Conservation (phyloP, 2,113 vertebrate genomes). For the Alligator mississippiensis region DNA sequence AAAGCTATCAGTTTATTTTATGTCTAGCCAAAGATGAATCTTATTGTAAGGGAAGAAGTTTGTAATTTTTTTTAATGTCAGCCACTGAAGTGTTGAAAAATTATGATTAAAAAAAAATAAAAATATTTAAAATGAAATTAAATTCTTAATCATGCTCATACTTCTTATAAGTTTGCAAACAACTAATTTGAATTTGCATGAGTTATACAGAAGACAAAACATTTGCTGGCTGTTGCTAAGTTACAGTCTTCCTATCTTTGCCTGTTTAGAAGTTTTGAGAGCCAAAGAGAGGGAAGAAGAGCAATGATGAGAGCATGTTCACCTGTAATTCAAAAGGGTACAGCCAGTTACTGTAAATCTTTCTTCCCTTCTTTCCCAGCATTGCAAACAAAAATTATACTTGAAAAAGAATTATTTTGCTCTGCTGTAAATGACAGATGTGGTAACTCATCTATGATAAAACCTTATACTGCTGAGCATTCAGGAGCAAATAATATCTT, state of each 20-base stretch:
- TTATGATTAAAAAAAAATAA: not conserved
- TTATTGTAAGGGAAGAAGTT: not conserved
- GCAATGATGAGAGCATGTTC: not conserved
- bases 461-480: not conserved
- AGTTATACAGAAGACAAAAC: not conserved
- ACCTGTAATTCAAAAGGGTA: not conserved
- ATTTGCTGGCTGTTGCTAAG: constrained; percentile 22
- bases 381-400: not conserved
- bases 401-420: constrained; percentile 34
- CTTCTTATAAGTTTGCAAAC: constrained; percentile 7
- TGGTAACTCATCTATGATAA: constrained; percentile 4
- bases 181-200: not conserved
- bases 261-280: constrained; percentile 10
- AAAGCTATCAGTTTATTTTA: not conserved
- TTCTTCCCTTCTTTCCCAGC: not conserved
- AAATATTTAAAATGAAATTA: not conserved
- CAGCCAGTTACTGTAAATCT: not conserved
- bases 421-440: not conserved
- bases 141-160: not conserved
- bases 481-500: not conserved
- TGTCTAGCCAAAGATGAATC: not conserved
- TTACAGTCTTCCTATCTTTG: constrained; percentile 1
- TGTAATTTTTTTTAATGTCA: not conserved
- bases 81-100: not conserved
- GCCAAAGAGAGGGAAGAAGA: not conserved